phyloP scores from a whole-genome alignment of 2,888 invertebrate genomes.

The Spodoptera exigua region DNA sequence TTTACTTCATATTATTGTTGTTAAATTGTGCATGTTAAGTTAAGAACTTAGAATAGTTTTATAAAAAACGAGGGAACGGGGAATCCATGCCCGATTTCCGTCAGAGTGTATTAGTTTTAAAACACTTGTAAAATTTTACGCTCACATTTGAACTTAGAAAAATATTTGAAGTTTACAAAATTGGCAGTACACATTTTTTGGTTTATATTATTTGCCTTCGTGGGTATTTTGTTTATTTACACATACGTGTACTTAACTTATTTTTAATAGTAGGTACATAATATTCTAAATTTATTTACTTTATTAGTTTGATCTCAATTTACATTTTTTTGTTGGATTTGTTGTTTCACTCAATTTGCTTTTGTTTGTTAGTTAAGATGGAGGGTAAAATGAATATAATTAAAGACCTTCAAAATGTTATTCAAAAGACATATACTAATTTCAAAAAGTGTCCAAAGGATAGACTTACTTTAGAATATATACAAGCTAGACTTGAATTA shows the following conservation, averaged over 20 bases:
- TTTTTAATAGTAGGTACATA: too few species aligned
- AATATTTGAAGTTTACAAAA: background rate
- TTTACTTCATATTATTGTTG: background rate
- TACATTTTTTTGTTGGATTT: background rate
- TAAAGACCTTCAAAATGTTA: conserved; percentile 12
- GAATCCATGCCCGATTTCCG: conserved; percentile 16
- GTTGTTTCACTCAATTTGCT: background rate
- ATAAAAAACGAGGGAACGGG: conserved; percentile 18
- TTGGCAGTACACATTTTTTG: too few species aligned
- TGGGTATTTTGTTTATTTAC: too few species aligned
- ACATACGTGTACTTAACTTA: too few species aligned
- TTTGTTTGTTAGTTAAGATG: background rate
- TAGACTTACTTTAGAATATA: too few species aligned
- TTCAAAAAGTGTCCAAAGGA: conserved; percentile 5
- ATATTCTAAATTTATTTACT: too few species aligned
- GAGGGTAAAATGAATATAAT: conserved; percentile 5
- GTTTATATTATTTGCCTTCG: too few species aligned
- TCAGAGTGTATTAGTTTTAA: background rate
- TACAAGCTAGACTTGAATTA: conserved; percentile 18
- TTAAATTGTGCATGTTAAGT: conserved; percentile 11
- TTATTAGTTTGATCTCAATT: background rate
- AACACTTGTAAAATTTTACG: conserved; percentile 13
- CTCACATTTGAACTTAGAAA: conserved; percentile 5
- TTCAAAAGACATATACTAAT: conserved; percentile 1
- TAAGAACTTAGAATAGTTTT: conserved; percentile 10